These are phyloP conservation scores for Brachionus sp. DNA, from an alignment of 1,140 invertebrate genomes.

Conservation along the genomic window DNA sequence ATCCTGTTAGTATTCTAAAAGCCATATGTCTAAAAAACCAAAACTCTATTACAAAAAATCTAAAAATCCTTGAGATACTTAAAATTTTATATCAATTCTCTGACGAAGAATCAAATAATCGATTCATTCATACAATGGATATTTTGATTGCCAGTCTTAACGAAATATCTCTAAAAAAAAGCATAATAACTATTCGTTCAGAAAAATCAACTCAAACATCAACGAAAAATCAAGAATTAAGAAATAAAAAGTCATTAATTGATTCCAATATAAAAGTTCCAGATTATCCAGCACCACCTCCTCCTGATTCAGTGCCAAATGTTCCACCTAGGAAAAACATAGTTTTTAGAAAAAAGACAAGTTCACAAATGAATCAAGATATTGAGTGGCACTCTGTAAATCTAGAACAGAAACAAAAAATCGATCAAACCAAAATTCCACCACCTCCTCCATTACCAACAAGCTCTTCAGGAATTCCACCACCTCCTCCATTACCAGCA, in stretches of 20 bases:
- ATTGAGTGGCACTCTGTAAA: neutral
- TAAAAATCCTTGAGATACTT: neutral
- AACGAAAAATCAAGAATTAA: neutral
- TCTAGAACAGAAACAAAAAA: neutral
- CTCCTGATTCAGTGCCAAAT: neutral
- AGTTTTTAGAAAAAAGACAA: conserved; percentile 1
- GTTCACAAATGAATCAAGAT: neutral
- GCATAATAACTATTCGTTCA: neutral
- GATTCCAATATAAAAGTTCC: neutral
- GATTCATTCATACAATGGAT: neutral
- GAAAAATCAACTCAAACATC: conserved; percentile 21
- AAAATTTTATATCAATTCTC: neutral
- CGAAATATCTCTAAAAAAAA: neutral
- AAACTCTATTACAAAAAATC: neutral
- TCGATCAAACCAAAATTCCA: neutral
- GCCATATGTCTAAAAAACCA: neutral
- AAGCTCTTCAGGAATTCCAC: neutral
- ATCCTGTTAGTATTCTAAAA: neutral
- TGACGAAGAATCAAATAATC: neutral
- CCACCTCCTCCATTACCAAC: neutral
- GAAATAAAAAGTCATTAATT: neutral
- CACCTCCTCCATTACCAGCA: neutral
- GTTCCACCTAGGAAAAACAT: neutral
- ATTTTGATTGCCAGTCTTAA: neutral
- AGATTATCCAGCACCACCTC: neutral